Base-by-base conservation (phyloP, 2,888 invertebrate genomes). In the Microchrysa polita region DNA sequence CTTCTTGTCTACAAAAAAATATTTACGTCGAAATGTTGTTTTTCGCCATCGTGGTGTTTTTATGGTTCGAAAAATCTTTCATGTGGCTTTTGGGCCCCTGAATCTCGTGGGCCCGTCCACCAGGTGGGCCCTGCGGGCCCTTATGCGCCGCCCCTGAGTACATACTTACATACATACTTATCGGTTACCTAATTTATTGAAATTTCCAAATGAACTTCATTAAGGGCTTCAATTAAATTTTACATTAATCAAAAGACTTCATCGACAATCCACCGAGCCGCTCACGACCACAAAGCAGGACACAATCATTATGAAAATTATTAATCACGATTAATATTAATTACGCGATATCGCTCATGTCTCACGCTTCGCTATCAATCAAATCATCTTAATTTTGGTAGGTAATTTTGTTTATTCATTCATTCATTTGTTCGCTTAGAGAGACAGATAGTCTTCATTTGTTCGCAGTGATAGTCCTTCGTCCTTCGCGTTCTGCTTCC, bases 281-380 rank as follows among this genome's bases (percentile, higher is more conserved):
- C 59, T 1, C 23, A 23, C 12, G 23, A 23, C 59, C 59, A 59
- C 59, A 59, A 20, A 59, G 4, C n/a, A n/a, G 59, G 22, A 23
- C 59, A 23, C 7, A 59, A 55, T 22, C 12, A 23, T 59, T 57
- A 57, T 18, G 18, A 14, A 23, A 59, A 59, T 5, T 34, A 34
- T 59, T 22, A 59, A 59, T 59, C 59, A 59, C 23, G 59, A 59
- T 59, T 59, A 59, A 59, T 59, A 59, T 59, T 59, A 59, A 59
- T 59, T 59, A 59, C n/a, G n/a, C n/a, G 7, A 59, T 59, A 20
- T 20, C 23, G 22, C 23, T 59, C 23, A 59, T 59, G 59, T 20
- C 23, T 23, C 22, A 5, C 14, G 23, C 27, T 23, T 59, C 23
- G 23, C 59, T 59, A 23, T 59, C 59, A 59, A 59, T 59, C 59